A percentile compares a stretch with the other conserved stretches of the same genome.
Evolutionary conservation across 2,113 vertebrate genomes (phyloP).

Genomic region (Lepisosteus osseus): DNA sequence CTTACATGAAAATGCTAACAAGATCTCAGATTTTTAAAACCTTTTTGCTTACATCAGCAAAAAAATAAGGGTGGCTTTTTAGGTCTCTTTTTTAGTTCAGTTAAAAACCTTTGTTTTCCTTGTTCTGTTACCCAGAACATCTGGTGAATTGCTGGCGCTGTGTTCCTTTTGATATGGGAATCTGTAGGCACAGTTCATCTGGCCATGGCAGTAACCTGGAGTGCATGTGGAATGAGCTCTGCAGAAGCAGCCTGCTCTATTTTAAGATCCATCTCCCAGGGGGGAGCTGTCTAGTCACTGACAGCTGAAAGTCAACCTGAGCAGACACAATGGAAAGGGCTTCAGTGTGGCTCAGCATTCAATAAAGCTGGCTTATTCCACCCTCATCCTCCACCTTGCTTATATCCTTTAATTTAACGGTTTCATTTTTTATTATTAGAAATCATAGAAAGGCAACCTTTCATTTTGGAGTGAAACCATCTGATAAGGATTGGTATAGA

Average conservation of each 20-base stretch:
- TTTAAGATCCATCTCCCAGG: conserved; percentile 60
- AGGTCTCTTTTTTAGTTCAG: no score
- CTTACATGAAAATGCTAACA: no score
- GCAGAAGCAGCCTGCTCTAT: conserved; percentile 58
- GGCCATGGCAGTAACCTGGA: conserved; percentile 36
- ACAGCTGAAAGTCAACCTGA: conserved; percentile 68
- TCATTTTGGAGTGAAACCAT: not conserved
- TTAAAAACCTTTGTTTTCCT: no score
- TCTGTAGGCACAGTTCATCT: conserved; percentile 11
- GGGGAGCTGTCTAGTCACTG: conserved; percentile 58
- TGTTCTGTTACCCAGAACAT: no score
- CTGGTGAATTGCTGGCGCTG: no score
- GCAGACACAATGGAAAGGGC: conserved; percentile 62
- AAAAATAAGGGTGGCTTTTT: no score
- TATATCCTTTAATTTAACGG: not conserved
- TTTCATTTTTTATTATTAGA: not conserved
- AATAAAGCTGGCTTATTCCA: conserved; percentile 13
- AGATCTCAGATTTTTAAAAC: no score
- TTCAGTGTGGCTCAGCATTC: conserved; percentile 13
- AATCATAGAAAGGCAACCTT: not conserved
- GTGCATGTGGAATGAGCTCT: conserved; percentile 67
- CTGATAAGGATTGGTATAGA: conserved; percentile 25
- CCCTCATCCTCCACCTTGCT: not conserved
- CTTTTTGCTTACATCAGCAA: no score
- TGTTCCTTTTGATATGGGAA: not conserved